These are phyloP conservation scores for Dolichotis patagonum DNA, from an alignment of 2,113 vertebrate species.

Conservation along the genomic window DNA sequence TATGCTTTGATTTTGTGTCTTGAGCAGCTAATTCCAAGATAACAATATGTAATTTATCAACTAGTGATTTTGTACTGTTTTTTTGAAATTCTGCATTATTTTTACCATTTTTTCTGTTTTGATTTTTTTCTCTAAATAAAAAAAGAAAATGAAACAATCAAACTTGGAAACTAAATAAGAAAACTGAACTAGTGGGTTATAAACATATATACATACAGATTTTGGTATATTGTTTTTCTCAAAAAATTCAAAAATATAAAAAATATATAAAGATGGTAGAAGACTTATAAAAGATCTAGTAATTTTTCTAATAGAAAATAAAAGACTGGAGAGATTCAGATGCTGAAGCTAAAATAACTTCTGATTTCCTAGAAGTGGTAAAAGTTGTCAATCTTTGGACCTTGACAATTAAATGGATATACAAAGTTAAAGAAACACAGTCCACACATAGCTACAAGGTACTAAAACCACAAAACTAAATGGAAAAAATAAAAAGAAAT, in stretches of 20 bases:
- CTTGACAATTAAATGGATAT: neutral
- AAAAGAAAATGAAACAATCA: neutral
- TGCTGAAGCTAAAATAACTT: neutral
- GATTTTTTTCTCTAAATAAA: no score
- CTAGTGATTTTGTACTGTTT: no score
- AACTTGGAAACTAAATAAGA: neutral
- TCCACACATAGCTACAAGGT: neutral
- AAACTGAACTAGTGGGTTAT: neutral
- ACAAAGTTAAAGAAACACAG: neutral
- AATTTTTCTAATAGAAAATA: neutral
- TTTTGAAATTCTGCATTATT: no score
- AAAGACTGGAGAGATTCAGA: neutral
- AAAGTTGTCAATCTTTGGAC: neutral
- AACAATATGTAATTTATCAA: no score
- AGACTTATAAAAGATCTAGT: neutral
- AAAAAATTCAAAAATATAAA: neutral
- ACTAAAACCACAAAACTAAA: neutral
- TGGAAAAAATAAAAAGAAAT: neutral
- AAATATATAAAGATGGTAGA: neutral
- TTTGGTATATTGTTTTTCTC: neutral
- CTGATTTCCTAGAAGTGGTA: neutral
- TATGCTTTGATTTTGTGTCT: no score
- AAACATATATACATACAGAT: neutral
- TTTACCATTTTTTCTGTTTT: no score
- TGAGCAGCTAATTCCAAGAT: no score